Evolutionary conservation across 2,797 vertebrate genomes (phyloP), one percentile per base, ranked within the genome.

Genomic region (Falco concolor): DNA sequence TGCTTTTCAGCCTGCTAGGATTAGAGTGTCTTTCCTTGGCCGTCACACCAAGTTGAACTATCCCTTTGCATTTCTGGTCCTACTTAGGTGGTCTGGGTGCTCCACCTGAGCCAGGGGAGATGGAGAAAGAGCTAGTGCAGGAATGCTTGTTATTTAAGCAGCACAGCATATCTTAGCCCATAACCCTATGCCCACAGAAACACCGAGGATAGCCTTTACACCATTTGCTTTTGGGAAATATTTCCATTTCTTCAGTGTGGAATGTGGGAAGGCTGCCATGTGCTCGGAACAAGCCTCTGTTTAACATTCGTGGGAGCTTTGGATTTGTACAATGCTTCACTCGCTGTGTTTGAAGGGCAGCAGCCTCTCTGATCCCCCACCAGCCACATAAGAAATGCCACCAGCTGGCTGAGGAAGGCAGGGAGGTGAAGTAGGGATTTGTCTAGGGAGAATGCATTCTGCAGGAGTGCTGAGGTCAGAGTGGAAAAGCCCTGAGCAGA

Each of bases 151-250:
- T 54, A 18, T 9, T 79, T 32, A 22, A 54, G 59, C 50, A 72
- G 34, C 1, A 1, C 34, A 22, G 36, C 24, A 5, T 6, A 3
- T 13, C 25, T 70, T 74, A 68, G 60, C 40, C 14, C 8, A 0
- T 13, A 34, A 47, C 40, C 14, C 52, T 28, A 1, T 32, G 64
- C 49, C 56, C 45, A 12, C 36, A 70, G 75, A 68, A 56, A 8
- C 42, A 24, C 25, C 70, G 34, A 53, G 40, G 50, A n/a, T 10
- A 23, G 32, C 28, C 53, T 89, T 65, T 23, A 53, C 1, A 1
- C 59, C 25, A 10, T 19, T 17, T 0, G 2, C 67, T 76, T 70
- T 24, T 17, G 38, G 67, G 69, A 90, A 36, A 21, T 7, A 23
- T 70, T 88, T 68, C n/a, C 0, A 0, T 73, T 91, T 92, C 60